phyloP scores from a whole-genome alignment of 2,888 invertebrate species.

The Lymantria dispar region DNA sequence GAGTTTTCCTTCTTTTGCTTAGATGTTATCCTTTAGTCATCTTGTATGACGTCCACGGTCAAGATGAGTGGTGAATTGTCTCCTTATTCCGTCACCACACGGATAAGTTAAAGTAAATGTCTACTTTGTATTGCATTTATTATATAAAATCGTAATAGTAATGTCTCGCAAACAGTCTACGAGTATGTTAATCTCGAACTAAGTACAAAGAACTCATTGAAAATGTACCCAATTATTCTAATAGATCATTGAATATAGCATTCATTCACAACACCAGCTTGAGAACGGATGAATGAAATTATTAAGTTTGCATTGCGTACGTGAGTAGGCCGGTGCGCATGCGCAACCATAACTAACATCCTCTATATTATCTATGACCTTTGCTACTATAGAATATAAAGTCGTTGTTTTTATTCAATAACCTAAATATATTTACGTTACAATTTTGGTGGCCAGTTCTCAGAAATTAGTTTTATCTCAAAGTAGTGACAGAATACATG shows the following conservation, averaged over 20 bases:
- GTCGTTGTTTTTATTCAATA: constrained; percentile 47
- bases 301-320: constrained; percentile 33
- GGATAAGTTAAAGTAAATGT: too few relatives aligned
- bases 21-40: too few relatives aligned
- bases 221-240: not conserved
- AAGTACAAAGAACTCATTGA: constrained; percentile 13
- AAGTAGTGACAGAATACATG: constrained; percentile 20
- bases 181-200: not conserved
- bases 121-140: too few relatives aligned
- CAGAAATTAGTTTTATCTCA: constrained; percentile 32
- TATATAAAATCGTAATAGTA: too few relatives aligned
- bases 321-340: constrained; percentile 19
- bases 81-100: too few relatives aligned
- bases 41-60: too few relatives aligned
- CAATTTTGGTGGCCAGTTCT: constrained; percentile 35
- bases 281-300: constrained; percentile 37
- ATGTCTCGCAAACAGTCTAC: too few relatives aligned
- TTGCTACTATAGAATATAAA: constrained; percentile 32
- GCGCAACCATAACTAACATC: constrained; percentile 16
- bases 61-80: too few relatives aligned
- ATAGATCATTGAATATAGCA: constrained; percentile 18
- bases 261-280: constrained; percentile 14
- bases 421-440: constrained; percentile 36
- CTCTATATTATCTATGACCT: constrained; percentile 31
- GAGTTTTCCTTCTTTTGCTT: too few relatives aligned